Base-by-base conservation (phyloP, 2,113 vertebrate genomes). In the Hippopotamus amphibius region DNA sequence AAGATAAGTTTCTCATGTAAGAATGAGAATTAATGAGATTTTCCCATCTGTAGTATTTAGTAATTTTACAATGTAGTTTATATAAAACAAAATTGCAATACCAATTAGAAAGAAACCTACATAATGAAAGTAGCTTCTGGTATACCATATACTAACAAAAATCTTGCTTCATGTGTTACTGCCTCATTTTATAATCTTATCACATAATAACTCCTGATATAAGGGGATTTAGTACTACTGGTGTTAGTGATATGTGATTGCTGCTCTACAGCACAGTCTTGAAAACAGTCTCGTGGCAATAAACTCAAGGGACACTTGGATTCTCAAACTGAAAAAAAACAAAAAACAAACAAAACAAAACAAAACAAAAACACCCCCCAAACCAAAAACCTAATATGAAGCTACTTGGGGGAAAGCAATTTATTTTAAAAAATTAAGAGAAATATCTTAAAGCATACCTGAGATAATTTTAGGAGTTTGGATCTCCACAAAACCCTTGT, bases 381-480 rank as follows among this genome's bases (percentile, higher is more conserved):
- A 2, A 80, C 16, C 4, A 13, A 79, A 79, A 24, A 55, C 53
- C 22, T 28, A 88, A 93, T 3, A 82, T 26, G 80, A 88, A 92
- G 17, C 30, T 92, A 96, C 17, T 65, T n/a, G 14, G 5, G 30
- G n/a, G 30, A 92, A 81, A 94, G 43, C 4, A 53, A 66, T 50
- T 55, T 59, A 72, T 37, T 92, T 87, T 43, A 17, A 55, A 68
- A 93, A 83, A 82, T 65, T 83, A 77, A 61, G 50, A 85, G 17
- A 89, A 92, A 90, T 92, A 81, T 81, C 79, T 85, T 87, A 90
- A 90, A 81, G 37, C 92, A 86, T 99, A 99, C 99, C 99, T 98
- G 99, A 99, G 98, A 99, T 99, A 93, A 99, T 99, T 99, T 99
- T 99, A 76, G 99, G 99, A 94, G 99, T 99, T 97, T 99, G 99